Evolutionary conservation across 2,113 vertebrate species (phyloP).

Genomic region (Xenopus laevis): DNA sequence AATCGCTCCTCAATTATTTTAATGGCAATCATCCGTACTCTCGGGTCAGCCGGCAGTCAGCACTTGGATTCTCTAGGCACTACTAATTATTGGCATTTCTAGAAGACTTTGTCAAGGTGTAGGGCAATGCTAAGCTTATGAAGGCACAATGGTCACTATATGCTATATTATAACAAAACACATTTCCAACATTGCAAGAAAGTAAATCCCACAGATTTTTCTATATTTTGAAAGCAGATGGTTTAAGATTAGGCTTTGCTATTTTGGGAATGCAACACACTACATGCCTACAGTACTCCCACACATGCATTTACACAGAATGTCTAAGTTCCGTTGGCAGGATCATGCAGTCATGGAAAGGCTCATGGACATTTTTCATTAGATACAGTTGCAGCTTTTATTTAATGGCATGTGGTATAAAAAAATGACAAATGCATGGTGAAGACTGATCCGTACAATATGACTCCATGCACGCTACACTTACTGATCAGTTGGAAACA

Average conservation of each 20-base stretch:
- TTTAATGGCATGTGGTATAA: neutral
- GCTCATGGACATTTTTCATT: slow-evolving; percentile 15
- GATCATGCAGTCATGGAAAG: slow-evolving; percentile 27
- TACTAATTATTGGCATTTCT: neutral
- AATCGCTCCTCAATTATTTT: too few relatives aligned
- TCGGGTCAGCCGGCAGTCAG: too few relatives aligned
- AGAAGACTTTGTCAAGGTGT: neutral
- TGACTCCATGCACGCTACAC: too few relatives aligned
- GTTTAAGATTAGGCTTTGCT: slow-evolving; percentile 20
- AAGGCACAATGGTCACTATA: slow-evolving; percentile 19
- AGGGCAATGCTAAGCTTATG: neutral
- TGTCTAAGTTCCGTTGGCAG: neutral
- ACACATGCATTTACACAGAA: slow-evolving; percentile 24
- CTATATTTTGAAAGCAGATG: slow-evolving; percentile 15
- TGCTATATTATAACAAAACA: neutral
- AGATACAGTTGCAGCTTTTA: slow-evolving; percentile 10
- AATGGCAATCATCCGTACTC: too few relatives aligned
- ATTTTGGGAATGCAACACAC: slow-evolving; percentile 27
- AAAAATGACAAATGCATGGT: neutral
- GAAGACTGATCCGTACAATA: neutral
- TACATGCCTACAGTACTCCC: slow-evolving; percentile 23
- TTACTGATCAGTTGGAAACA: too few relatives aligned
- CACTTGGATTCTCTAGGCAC: too few relatives aligned
- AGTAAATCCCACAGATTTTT: neutral
- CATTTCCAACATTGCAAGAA: neutral